These are phyloP conservation scores for Montipora sp. DNA, from an alignment of 64 coral and sea anemone genomes.

Conservation along the genomic window DNA sequence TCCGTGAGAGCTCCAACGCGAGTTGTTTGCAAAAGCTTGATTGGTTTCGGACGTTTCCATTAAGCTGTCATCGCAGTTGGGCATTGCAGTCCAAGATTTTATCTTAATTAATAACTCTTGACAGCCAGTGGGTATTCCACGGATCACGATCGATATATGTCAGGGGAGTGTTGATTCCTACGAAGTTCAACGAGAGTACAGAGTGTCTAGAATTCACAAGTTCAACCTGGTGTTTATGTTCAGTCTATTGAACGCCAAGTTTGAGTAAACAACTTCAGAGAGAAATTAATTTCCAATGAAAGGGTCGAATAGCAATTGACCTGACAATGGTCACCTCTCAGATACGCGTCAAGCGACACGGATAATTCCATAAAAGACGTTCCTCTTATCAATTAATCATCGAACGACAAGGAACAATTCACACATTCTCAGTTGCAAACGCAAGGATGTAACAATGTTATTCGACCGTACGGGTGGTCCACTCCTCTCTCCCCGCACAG, in stretches of 20 bases:
- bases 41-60: slow-evolving; percentile 56
- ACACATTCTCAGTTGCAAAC: not conserved
- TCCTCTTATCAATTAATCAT: slow-evolving; percentile 35
- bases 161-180: not conserved
- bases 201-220: not conserved
- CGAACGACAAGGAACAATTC: slow-evolving; percentile 24
- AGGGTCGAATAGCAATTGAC: slow-evolving; percentile 58
- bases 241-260: slow-evolving; percentile 22
- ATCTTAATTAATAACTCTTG: slow-evolving; percentile 41
- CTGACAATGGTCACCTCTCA: slow-evolving; percentile 42
- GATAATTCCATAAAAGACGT: slow-evolving; percentile 29
- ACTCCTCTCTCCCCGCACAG: not conserved
- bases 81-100: slow-evolving; percentile 44
- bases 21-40: slow-evolving; percentile 47
- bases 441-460: not conserved
- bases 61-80: slow-evolving; percentile 56
- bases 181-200: not conserved
- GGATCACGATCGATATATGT: not conserved
- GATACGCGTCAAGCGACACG: slow-evolving; percentile 25
- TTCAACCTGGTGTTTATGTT: not conserved
- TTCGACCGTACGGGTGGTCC: not conserved
- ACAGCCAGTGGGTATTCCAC: slow-evolving; percentile 9
- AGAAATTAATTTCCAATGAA: slow-evolving; percentile 73
- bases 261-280: slow-evolving; percentile 80
- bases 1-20: slow-evolving; percentile 28